Conservation (phyloP, 2,113 vertebrate species). For the Syngnathus typhle region DNA sequence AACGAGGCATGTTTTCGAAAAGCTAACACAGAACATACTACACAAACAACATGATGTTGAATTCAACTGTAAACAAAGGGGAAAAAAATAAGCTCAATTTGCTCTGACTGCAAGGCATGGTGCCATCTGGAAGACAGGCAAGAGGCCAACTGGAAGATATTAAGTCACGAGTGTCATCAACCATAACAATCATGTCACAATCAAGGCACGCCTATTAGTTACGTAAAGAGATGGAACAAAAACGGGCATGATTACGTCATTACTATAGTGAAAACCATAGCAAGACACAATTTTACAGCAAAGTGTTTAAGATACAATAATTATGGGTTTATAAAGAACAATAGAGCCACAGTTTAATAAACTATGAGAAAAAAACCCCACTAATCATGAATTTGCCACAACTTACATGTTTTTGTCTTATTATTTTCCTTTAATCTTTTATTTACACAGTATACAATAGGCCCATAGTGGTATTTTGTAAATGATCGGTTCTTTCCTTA, state of each 20-base stretch:
- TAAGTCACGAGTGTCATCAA: slow-evolving; percentile 67
- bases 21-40: slow-evolving; percentile 27
- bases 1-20: slow-evolving; percentile 32
- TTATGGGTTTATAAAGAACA: not conserved
- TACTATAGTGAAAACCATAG: not conserved
- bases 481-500: too few species aligned
- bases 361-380: too few species aligned
- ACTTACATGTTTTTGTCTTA: too few species aligned
- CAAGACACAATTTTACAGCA: not conserved
- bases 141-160: slow-evolving; percentile 67
- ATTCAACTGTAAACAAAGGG: slow-evolving; percentile 54
- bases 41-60: slow-evolving; percentile 45
- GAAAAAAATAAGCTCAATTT: slow-evolving; percentile 41
- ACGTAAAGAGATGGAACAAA: not conserved
- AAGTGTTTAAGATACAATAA: not conserved
- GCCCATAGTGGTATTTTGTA: too few species aligned
- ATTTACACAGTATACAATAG: too few species aligned
- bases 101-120: slow-evolving; percentile 53
- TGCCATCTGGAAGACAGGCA: slow-evolving; percentile 68
- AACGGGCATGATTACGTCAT: not conserved
- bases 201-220: slow-evolving; percentile 45
- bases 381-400: too few species aligned
- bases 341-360: not conserved
- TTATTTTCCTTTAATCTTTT: too few species aligned
- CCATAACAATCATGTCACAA: slow-evolving; percentile 68